A percentile compares a stretch with the other conserved stretches of the same genome.
Evolutionary conservation across 2,888 invertebrate species (phyloP).

Genomic region (Melinaea marsaeus): DNA sequence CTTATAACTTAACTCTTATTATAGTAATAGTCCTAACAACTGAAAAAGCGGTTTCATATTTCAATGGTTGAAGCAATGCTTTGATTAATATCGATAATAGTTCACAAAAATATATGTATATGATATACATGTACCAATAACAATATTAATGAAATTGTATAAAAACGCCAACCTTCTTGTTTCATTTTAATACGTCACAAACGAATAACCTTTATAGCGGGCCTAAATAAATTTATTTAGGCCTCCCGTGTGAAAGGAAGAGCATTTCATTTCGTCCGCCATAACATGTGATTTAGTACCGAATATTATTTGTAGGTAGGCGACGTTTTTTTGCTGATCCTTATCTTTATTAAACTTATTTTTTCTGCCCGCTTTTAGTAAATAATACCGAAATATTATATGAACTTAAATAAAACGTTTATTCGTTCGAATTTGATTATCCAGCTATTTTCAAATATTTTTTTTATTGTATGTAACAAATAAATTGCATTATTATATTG

Average conservation of each 20-base stretch:
- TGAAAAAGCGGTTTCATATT: background rate
- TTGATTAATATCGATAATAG: background rate
- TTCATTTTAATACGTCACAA: background rate
- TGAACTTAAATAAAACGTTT: background rate
- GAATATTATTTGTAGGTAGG: constrained; percentile 1
- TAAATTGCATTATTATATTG: too few relatives aligned
- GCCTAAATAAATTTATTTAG: constrained; percentile 13
- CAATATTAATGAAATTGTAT: background rate
- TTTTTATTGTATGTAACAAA: too few relatives aligned
- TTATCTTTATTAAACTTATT: background rate
- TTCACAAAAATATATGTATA: background rate
- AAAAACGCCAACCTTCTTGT: background rate
- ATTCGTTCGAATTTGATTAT: too few relatives aligned
- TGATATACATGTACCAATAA: background rate
- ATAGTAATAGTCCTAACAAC: too few relatives aligned
- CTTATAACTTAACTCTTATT: too few relatives aligned
- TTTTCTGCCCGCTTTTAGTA: background rate
- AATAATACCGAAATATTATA: background rate
- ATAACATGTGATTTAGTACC: constrained; percentile 3
- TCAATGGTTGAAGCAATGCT: background rate
- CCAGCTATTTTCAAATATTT: too few relatives aligned
- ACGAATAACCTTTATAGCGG: background rate
- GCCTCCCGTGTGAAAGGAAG: background rate
- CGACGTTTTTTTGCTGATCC: background rate
- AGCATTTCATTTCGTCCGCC: constrained; percentile 5